phyloP scores from a whole-genome alignment of 2,888 invertebrate genomes.

The Synergus japonicus region DNA sequence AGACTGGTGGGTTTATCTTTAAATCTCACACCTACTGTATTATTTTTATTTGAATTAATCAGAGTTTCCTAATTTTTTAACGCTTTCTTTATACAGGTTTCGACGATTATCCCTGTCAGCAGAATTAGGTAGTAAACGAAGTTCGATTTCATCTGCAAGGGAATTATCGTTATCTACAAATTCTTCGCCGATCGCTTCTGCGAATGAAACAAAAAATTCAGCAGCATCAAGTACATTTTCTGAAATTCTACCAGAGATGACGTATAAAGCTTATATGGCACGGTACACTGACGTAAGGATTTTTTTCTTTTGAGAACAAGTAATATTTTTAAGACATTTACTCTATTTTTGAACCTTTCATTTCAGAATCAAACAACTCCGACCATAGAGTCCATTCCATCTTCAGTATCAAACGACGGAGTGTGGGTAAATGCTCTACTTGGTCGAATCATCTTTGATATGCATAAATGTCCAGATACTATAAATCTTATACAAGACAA shows the following conservation, averaged over 20 bases:
- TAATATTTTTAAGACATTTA: conserved; percentile 1
- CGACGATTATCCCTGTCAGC: conserved; percentile 79
- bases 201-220: conserved; percentile 65
- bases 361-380: conserved; percentile 57
- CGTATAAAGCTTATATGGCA: conserved; percentile 72
- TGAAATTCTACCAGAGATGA: conserved; percentile 67
- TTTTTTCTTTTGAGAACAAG: conserved; percentile 6
- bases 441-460: conserved; percentile 89
- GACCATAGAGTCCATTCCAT: conserved; percentile 55
- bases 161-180: conserved; percentile 60
- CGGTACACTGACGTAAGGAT: conserved; percentile 68
- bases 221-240: conserved; percentile 55
- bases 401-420: conserved; percentile 75
- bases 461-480: conserved; percentile 86
- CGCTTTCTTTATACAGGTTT: conserved; percentile 75
- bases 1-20: conserved; percentile 84
- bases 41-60: not conserved
- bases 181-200: conserved; percentile 55
- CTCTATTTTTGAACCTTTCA: not conserved
- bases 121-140: conserved; percentile 66
- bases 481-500: conserved; percentile 85
- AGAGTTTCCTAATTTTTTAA: not conserved
- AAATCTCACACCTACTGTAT: not conserved
- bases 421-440: conserved; percentile 89
- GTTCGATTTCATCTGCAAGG: conserved; percentile 63